Evolutionary conservation across 2,113 vertebrate genomes (phyloP).

Genomic region (Menidia beryllina): DNA sequence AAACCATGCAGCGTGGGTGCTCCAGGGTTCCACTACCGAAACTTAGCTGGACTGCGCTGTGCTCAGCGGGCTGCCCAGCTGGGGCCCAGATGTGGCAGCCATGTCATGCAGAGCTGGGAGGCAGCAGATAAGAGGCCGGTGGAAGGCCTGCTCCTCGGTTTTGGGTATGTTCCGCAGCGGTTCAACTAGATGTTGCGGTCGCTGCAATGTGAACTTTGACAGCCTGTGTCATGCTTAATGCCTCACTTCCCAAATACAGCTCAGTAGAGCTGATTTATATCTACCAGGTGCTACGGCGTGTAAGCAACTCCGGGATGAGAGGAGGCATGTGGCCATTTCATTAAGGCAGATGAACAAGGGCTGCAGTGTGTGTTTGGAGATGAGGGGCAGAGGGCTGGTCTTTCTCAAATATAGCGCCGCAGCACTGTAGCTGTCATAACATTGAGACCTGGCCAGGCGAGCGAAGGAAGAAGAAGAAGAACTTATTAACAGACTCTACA

Average conservation of each 20-base stretch:
- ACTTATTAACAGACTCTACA: constrained; percentile 55
- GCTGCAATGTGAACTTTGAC: constrained; percentile 82
- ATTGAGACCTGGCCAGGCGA: constrained; percentile 47
- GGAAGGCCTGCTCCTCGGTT: constrained; percentile 55
- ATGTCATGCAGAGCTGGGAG: constrained; percentile 74
- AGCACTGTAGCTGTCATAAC: constrained; percentile 67
- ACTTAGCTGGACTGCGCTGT: constrained; percentile 46
- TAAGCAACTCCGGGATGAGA: constrained; percentile 68
- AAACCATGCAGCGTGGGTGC: constrained; percentile 42
- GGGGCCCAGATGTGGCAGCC: constrained; percentile 82
- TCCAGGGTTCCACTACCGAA: constrained; percentile 27
- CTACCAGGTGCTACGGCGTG: constrained; percentile 83
- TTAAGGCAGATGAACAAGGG: constrained; percentile 75
- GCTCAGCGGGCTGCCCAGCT: constrained; percentile 76
- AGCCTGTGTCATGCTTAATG: constrained; percentile 84
- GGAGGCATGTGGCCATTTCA: constrained; percentile 77
- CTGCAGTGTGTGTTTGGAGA: constrained; percentile 60
- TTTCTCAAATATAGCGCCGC: constrained; percentile 73
- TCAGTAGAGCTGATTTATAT: constrained; percentile 84
- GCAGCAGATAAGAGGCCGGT: constrained; percentile 75
- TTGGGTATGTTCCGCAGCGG: constrained; percentile 71
- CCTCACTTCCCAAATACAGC: constrained; percentile 86
- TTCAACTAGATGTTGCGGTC: constrained; percentile 82
- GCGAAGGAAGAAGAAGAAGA: constrained; percentile 49
- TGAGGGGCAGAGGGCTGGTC: constrained; percentile 68